phyloP scores from a whole-genome alignment of 2,888 invertebrate genomes.

The Andrena chrysosceles region DNA sequence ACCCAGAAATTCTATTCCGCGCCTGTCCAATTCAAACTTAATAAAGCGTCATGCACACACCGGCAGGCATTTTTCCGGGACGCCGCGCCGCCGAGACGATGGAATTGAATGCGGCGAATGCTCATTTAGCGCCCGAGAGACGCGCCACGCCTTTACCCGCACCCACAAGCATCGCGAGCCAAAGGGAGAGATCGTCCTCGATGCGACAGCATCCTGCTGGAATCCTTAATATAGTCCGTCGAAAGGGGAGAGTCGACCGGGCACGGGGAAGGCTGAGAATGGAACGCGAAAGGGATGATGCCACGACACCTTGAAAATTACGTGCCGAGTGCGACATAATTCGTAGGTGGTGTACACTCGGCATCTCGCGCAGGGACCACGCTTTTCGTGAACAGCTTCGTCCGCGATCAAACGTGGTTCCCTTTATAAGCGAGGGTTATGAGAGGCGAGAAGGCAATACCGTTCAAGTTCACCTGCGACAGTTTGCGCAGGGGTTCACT shows the following conservation, averaged over 20 bases:
- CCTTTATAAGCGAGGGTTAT: neutral
- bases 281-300: slow-evolving; percentile 67
- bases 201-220: slow-evolving; percentile 68
- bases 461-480: neutral
- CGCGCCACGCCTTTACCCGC: slow-evolving; percentile 32
- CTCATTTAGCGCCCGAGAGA: slow-evolving; percentile 77
- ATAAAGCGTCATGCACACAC: slow-evolving; percentile 83
- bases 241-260: slow-evolving; percentile 60
- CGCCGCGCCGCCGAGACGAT: slow-evolving; percentile 30
- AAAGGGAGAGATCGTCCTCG: slow-evolving; percentile 46
- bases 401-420: too few species aligned
- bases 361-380: slow-evolving; percentile 30
- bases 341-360: slow-evolving; percentile 44
- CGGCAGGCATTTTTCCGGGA: slow-evolving; percentile 58
- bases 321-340: slow-evolving; percentile 48
- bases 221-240: slow-evolving; percentile 82
- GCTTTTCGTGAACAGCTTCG: too few species aligned
- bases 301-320: slow-evolving; percentile 66
- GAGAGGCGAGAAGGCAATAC: neutral
- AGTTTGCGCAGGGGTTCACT: neutral
- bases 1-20: slow-evolving; percentile 79
- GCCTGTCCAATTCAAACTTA: slow-evolving; percentile 81
- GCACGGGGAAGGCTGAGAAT: slow-evolving; percentile 65
- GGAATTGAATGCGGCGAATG: slow-evolving; percentile 75
- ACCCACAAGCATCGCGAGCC: neutral